A percentile compares a stretch with the other conserved stretches of the same genome.
Evolutionary conservation across 2,113 vertebrate species (phyloP).

Genomic region (Callionymus lyra): DNA sequence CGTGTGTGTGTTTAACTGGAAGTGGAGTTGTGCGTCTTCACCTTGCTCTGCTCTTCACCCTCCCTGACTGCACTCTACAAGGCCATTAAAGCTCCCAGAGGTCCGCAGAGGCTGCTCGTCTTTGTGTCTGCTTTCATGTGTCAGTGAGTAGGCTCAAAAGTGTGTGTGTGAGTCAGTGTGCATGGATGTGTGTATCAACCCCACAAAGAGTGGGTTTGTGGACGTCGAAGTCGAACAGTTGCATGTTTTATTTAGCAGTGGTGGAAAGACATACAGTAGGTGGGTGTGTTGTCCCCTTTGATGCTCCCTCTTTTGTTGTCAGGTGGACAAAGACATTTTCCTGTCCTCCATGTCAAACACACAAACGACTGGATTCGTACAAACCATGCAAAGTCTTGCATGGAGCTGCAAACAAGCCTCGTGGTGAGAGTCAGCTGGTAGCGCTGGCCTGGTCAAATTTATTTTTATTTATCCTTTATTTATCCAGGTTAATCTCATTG

Average conservation of each 20-base stretch:
- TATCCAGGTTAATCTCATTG: too few relatives aligned
- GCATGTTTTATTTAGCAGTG: conserved; percentile 14
- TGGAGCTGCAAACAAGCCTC: conserved; percentile 11
- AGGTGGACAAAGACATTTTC: conserved; percentile 18
- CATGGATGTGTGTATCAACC: conserved; percentile 5
- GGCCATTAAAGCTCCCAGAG: conserved; percentile 65
- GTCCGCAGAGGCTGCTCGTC: conserved; percentile 46
- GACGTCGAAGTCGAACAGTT: conserved; percentile 13
- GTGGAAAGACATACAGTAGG: conserved; percentile 17
- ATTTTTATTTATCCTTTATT: too few relatives aligned
- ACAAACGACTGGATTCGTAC: background rate
- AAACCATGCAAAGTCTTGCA: conserved; percentile 3
- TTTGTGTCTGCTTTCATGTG: conserved; percentile 63
- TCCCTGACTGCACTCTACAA: conserved; percentile 58
- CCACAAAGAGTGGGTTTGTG: conserved; percentile 11
- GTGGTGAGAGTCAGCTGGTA: conserved; percentile 38
- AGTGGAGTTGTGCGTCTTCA: conserved; percentile 55
- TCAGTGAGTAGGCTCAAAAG: conserved; percentile 43
- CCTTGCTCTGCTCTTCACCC: conserved; percentile 69
- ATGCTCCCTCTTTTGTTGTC: conserved; percentile 25
- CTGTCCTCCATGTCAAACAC: background rate
- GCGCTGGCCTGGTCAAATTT: conserved; percentile 9
- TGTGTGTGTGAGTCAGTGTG: conserved; percentile 4
- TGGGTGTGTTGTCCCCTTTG: conserved; percentile 10
- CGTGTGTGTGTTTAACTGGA: conserved; percentile 33